Percentiles rank a stretch among this genome's conserved stretches.
phyloP scores from a whole-genome alignment of 2,113 vertebrate genomes.

The Sisor rabdophorus region DNA sequence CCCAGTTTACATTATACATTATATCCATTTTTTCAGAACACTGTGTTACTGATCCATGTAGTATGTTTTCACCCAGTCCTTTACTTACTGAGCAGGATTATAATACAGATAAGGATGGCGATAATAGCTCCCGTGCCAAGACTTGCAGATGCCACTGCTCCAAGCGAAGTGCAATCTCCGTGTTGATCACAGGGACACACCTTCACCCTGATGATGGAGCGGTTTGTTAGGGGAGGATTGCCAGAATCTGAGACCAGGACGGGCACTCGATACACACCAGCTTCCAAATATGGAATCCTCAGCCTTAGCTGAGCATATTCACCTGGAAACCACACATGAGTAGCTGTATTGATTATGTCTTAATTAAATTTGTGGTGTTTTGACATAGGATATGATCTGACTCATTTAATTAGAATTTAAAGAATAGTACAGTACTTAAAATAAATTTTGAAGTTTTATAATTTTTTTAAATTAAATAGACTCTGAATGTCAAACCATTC shows the following conservation, averaged over 20 bases:
- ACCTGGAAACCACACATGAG: constrained; percentile 62
- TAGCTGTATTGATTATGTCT: not conserved
- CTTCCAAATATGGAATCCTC: constrained; percentile 84
- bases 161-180: constrained; percentile 86
- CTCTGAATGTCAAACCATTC: constrained; percentile 80
- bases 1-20: not conserved
- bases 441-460: too few relatives aligned
- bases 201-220: constrained; percentile 88
- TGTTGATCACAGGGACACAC: constrained; percentile 92
- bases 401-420: too few relatives aligned
- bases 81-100: constrained; percentile 87
- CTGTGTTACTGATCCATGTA: not conserved
- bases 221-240: constrained; percentile 92
- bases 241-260: constrained; percentile 90
- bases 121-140: constrained; percentile 94
- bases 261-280: constrained; percentile 84
- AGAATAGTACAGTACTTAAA: too few relatives aligned
- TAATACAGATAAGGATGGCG: constrained; percentile 91
- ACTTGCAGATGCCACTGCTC: constrained; percentile 85
- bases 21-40: not conserved
- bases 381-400: not conserved
- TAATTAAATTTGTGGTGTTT: not conserved
- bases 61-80: not conserved
- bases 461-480: too few relatives aligned
- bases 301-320: constrained; percentile 89